Evolutionary conservation across 2,888 invertebrate genomes (phyloP).

Genomic region (Acanthosoma haemorrhoidale): DNA sequence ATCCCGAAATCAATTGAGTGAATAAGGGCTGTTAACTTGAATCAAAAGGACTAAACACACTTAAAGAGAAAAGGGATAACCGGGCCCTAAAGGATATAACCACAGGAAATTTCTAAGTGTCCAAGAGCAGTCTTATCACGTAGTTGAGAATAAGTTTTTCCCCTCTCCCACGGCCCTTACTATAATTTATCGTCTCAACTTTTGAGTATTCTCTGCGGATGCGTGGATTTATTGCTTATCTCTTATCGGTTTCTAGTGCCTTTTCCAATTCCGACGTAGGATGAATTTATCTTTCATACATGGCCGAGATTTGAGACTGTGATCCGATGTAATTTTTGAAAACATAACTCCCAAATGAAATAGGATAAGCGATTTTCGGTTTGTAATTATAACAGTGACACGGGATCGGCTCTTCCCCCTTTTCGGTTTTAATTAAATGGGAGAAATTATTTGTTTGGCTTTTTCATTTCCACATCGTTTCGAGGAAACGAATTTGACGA

Average conservation of each 20-base stretch:
- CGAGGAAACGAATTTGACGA: too few species aligned
- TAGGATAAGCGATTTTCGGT: too few species aligned
- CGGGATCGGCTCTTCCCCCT: too few species aligned
- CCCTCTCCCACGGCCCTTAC: neutral
- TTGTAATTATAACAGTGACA: too few species aligned
- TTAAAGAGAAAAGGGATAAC: neutral
- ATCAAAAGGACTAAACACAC: neutral
- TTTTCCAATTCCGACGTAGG: neutral
- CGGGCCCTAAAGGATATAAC: neutral
- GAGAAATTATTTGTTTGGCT: too few species aligned
- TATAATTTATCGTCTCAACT: neutral
- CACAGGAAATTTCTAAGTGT: neutral
- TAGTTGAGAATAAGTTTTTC: neutral
- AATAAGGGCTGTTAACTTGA: neutral
- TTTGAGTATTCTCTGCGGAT: neutral
- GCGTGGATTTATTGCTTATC: constrained; percentile 6
- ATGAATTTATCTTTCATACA: too few species aligned
- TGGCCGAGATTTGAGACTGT: too few species aligned
- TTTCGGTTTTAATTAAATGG: too few species aligned
- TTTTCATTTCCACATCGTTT: too few species aligned
- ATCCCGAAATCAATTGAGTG: too few species aligned
- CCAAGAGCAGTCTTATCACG: neutral
- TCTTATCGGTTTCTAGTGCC: constrained; percentile 6
- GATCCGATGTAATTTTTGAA: too few species aligned
- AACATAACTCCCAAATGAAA: too few species aligned